phyloP scores from a whole-genome alignment of 2,888 invertebrate species.

The Apotomis betuletana region DNA sequence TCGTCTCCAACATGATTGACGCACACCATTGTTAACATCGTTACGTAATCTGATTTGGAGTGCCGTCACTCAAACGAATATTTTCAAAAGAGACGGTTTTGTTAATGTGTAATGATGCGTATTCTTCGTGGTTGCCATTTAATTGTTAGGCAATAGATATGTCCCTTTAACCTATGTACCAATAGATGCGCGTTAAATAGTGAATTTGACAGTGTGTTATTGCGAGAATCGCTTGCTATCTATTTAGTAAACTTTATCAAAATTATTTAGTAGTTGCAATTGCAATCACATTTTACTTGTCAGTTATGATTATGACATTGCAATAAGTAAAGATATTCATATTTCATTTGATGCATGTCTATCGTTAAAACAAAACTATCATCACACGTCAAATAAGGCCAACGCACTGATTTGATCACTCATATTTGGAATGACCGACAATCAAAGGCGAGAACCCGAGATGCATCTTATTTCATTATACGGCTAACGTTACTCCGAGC shows the following conservation, averaged over 20 bases:
- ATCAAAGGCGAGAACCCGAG: conserved; percentile 35
- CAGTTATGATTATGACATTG: neutral
- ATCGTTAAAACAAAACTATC: conserved; percentile 25
- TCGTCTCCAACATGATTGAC: conserved; percentile 80
- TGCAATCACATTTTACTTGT: neutral
- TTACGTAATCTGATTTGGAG: conserved; percentile 75
- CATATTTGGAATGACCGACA: conserved; percentile 27
- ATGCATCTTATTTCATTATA: conserved; percentile 38
- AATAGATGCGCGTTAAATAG: conserved; percentile 56
- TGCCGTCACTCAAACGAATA: conserved; percentile 74
- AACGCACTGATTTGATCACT: conserved; percentile 33
- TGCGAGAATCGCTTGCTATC: conserved; percentile 33
- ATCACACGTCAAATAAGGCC: conserved; percentile 21
- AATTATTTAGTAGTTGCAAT: conserved; percentile 2
- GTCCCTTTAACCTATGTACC: conserved; percentile 70
- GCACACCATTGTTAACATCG: conserved; percentile 70
- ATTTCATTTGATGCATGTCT: conserved; percentile 2
- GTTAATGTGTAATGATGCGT: conserved; percentile 79
- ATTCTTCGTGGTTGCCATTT: conserved; percentile 79
- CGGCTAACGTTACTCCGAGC: conserved; percentile 25
- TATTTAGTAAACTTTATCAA: conserved; percentile 19
- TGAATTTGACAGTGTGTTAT: conserved; percentile 51
- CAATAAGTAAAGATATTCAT: neutral
- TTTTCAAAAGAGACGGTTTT: conserved; percentile 73
- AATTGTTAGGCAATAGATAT: conserved; percentile 75